Evolutionary conservation across 2,113 vertebrate species (phyloP).

Genomic region (Phrynosoma platyrhinos): DNA sequence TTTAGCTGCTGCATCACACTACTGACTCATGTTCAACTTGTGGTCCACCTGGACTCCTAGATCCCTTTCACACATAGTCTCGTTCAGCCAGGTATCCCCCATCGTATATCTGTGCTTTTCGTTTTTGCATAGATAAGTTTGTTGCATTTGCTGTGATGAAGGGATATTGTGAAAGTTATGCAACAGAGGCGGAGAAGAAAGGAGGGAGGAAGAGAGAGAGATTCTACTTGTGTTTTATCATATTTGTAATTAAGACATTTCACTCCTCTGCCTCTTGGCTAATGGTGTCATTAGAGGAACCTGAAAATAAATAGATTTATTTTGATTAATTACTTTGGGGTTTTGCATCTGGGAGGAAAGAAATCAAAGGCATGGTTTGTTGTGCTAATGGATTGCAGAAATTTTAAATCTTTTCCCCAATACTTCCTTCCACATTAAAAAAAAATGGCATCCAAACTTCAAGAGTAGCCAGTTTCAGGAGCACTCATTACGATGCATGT

Average conservation of each 20-base stretch:
- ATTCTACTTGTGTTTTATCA: not conserved
- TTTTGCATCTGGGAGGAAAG: constrained; percentile 2
- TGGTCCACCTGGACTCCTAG: too few species aligned
- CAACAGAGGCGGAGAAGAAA: not conserved
- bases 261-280: constrained; percentile 53
- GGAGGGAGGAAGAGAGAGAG: not conserved
- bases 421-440: not conserved
- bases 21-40: too few species aligned
- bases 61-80: too few species aligned
- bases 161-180: not conserved
- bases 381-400: constrained; percentile 22
- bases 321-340: constrained; percentile 51
- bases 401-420: constrained; percentile 8
- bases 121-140: not conserved
- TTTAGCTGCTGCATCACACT: too few species aligned
- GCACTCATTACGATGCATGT: not conserved
- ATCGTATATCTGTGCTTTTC: too few species aligned
- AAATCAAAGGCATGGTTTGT: not conserved
- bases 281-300: constrained; percentile 62
- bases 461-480: not conserved
- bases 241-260: constrained; percentile 58
- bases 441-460: not conserved
- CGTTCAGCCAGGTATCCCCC: too few species aligned
- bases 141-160: not conserved
- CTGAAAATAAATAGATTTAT: constrained; percentile 27